Evolutionary conservation across 2,888 invertebrate species (phyloP), one percentile per base, ranked within the genome.

Genomic region (Brachypalpus laphriformis): DNA sequence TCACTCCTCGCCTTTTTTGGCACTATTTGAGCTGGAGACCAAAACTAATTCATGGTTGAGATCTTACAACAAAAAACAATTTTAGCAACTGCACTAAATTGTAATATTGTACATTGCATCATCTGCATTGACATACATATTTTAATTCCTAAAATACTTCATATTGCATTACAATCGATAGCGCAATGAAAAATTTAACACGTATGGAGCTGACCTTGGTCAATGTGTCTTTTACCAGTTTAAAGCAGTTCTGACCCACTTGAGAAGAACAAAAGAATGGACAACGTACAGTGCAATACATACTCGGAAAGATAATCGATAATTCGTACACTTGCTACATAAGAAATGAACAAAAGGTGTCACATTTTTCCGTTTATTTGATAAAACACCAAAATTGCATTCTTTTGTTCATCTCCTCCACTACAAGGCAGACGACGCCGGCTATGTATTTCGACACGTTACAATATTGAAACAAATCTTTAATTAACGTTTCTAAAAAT

Each of bases 221-320:
- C 34, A 59, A 45, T 20, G 3, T 37, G 11, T 16, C 9, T 0
- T 0, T 31, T 45, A 9, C 31, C 45, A 18, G n/a, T 42, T 70
- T 2, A 4, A n/a, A 56, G 68, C 31, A 42, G 56, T 56, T 2
- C 3, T 11, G n/a, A 11, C 9, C 2, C 20, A 40, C n/a, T 11
- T 18, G 1, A n/a, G 20, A 22, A n/a, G n/a, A n/a, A 57, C 34
- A 37, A 37, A 57, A 11, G 14, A 57, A 37, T 37, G 22, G 11
- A 47, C 20, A 47, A 51, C 3, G 14, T 28, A n/a, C 2, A 28
- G 6, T 2, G 9, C 9, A 20, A 5, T 18, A 56, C 11, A 9
- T n/a, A n/a, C n/a, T n/a, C n/a, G n/a, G 8, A 8, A 56, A 37
- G 34, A 65, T 8, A 76, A 76, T 76, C 76, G 74, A 74, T 74